Evolutionary conservation across 1,140 invertebrate genomes (phyloP), one percentile per base, ranked within the genome.

Genomic region (Medauroidea extradentata): DNA sequence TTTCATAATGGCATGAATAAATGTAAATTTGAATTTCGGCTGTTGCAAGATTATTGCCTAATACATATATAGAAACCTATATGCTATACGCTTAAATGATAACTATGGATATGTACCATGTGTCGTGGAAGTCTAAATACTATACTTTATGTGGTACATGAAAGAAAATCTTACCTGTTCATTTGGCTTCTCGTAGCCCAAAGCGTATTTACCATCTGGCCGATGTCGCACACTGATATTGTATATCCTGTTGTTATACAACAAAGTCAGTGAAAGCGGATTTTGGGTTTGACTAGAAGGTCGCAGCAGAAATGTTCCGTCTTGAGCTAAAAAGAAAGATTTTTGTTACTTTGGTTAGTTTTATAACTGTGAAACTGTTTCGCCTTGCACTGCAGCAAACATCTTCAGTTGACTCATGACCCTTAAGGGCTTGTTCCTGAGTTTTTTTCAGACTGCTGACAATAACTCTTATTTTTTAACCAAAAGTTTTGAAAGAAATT

Each of bases 241-340:
- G 39, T 59, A 63, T 13, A 54, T 38, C 55, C 61, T 44, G 13
- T 49, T 54, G 1, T 48, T 53, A 52, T 38, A 60, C 51, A 34
- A 59, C 7, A 63, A 29, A 8, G 46, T 56, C 1, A 63, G 25
- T 2, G 61, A 56, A 2, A 59, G 39, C 11, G 61, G 51, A 51
- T 63, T 63, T 42, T 59, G 46, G n/a, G 50, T 49, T 23, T 55
- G 57, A 27, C 51, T 16, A n/a, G 61, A 63, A 19, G 61, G 61
- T 9, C 61, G 50, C 5, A 63, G n/a, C 2, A 63, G n/a, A 24
- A 63, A 63, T 5, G 19, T 54, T 11, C 61, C 61, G 42, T 63
- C 52, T 41, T 59, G 51, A 24, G 52, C 61, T 60, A 13, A 24
- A 60, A 54, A n/a, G 14, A 5, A 25, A 39, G 11, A 7, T 4